A percentile compares a stretch with the other conserved stretches of the same genome.
Conservation (phyloP, 2,113 vertebrate genomes). For the Zeus faber region DNA sequence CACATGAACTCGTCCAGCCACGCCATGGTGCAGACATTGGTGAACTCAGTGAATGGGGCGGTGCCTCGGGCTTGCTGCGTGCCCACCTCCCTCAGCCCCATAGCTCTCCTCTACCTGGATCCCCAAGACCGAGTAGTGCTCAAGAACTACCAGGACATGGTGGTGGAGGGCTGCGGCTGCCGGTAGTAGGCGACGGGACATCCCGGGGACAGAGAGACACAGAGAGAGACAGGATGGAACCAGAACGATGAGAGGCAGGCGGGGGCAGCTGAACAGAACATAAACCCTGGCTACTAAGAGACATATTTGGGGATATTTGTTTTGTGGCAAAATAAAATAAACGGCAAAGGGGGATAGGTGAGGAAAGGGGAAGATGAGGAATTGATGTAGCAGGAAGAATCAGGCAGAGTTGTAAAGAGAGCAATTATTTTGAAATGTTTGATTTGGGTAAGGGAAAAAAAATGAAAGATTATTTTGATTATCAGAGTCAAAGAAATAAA, state of each 20-base stretch:
- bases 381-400: constrained; percentile 20
- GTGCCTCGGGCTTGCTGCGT: constrained; percentile 80
- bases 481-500: too few species aligned
- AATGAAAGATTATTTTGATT: constrained; percentile 11
- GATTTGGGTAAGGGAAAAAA: too few species aligned
- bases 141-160: constrained; percentile 85
- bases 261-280: too few species aligned
- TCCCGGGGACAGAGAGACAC: neutral
- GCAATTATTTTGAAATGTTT: too few species aligned
- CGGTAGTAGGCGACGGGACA: constrained; percentile 59
- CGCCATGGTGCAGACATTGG: constrained; percentile 82
- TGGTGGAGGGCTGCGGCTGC: constrained; percentile 83
- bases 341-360: neutral
- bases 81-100: constrained; percentile 80
- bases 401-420: constrained; percentile 2
- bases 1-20: constrained; percentile 86
- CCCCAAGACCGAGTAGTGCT: constrained; percentile 79
- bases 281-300: neutral
- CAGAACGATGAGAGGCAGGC: too few species aligned
- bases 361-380: neutral
- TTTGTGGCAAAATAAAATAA: constrained; percentile 27
- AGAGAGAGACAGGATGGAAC: neutral
- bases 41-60: constrained; percentile 79
- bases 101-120: constrained; percentile 81
- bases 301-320: neutral